Evolutionary conservation across 2,113 vertebrate species (phyloP), one percentile per base, ranked within the genome.

Genomic region (Peromyscus maniculatus): DNA sequence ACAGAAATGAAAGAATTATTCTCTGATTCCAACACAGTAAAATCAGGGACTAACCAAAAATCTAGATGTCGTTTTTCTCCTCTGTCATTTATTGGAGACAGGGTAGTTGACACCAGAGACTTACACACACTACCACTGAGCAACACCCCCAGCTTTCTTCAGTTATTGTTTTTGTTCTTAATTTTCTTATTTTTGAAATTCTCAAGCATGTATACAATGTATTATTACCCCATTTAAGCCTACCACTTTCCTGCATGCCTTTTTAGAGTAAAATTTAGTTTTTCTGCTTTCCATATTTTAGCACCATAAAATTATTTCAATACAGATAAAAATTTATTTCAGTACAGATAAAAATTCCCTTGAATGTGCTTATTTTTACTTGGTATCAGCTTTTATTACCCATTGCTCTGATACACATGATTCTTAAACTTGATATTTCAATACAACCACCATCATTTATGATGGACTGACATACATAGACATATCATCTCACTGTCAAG

Each of bases 31-130:
- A 75, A 52, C 43, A 36, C 22, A 78, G 43, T 83, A 62, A 91
- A 94, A 91, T 55, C 39, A 91, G 22, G 78, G 28, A 82, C 6
- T 39, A 10, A 13, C 87, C 64, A 28, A 91, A 95, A 96, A 88
- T 74, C 17, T 83, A 83, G 49, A 87, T 10, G 71, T 2, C 31
- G 55, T 67, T 46, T 49, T 31, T 33, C 46, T 92, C 49, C 84
- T 59, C 2, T 55, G 2, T 88, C 49, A 39, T 46, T 80, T 59
- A 1, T 22, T 90, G 10, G 39, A 28, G 16, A 5, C 13, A 31
- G 24, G 31, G 13, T 31, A 46, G 15, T 62, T 24, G 39, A 77
- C 43, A 28, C 26, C 16, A 46, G 26, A 8, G n/a, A 21, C 5
- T 59, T 62, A 57, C 31, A 31, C 3, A 22, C 9, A 46, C 1